phyloP scores from a whole-genome alignment of 1,140 invertebrate species.

The Matsumurasca onukii region DNA sequence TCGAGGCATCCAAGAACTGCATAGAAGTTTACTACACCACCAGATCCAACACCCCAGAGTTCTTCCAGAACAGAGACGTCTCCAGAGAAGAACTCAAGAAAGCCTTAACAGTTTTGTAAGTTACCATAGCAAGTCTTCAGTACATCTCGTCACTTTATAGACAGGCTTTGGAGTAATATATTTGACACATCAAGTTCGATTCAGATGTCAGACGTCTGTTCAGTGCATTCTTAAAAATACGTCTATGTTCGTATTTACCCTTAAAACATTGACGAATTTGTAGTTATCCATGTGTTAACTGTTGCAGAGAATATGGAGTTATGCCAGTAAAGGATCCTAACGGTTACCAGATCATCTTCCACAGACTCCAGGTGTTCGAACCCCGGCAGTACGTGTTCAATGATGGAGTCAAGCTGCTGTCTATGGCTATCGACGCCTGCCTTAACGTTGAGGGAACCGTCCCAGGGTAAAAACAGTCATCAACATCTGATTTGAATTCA shows the following conservation, averaged over 20 bases:
- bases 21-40: slow-evolving; percentile 41
- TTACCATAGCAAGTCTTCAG: no score
- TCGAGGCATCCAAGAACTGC: slow-evolving; percentile 40
- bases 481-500: no score
- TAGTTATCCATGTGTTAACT: no score
- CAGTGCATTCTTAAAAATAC: no score
- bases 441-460: slow-evolving; percentile 38
- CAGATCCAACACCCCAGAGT: slow-evolving; percentile 40
- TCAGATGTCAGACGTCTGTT: no score
- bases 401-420: slow-evolving; percentile 60
- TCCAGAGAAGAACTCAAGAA: slow-evolving; percentile 32
- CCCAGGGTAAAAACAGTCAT: slow-evolving; percentile 36
- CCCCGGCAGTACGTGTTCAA: slow-evolving; percentile 64
- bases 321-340: slow-evolving; percentile 51
- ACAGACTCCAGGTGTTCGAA: slow-evolving; percentile 59
- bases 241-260: no score
- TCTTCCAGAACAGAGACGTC: slow-evolving; percentile 41
- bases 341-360: slow-evolving; percentile 60
- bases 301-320: slow-evolving; percentile 37
- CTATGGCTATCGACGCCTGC: slow-evolving; percentile 40
- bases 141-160: no score
- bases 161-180: no score
- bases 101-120: slow-evolving; percentile 37
- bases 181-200: no score
- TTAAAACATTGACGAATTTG: no score